Conservation (phyloP, 1,140 invertebrate species). For the Gonatopus flavifemur region DNA sequence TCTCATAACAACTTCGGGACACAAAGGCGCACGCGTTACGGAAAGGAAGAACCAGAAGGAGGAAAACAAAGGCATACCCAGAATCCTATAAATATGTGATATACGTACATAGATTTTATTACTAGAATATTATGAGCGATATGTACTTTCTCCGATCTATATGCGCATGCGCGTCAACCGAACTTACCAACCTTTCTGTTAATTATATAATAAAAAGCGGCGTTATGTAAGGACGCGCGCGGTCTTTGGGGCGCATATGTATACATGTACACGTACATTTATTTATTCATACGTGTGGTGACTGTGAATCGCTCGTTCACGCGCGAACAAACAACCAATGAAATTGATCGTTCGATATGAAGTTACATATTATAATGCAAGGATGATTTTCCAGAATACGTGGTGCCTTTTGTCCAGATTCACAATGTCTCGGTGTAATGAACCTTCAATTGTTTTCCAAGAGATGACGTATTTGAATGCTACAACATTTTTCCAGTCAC, state of each 20-base stretch:
- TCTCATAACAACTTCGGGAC: too few species aligned
- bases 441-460: too few species aligned
- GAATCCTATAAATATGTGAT: background rate
- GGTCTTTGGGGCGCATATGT: too few species aligned
- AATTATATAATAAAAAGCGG: constrained; percentile 58
- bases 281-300: constrained; percentile 43
- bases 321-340: constrained; percentile 11
- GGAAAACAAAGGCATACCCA: too few species aligned
- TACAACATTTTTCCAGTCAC: too few species aligned
- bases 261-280: too few species aligned
- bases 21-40: too few species aligned
- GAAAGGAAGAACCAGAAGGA: too few species aligned
- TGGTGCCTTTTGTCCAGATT: too few species aligned
- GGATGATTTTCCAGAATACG: too few species aligned
- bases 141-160: constrained; percentile 20
- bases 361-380: background rate
- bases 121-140: constrained; percentile 2
- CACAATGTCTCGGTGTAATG: too few species aligned
- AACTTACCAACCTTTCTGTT: constrained; percentile 42
- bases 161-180: constrained; percentile 17
- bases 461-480: too few species aligned
- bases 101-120: background rate
- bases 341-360: constrained; percentile 25
- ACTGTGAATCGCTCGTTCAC: constrained; percentile 18
- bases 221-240: constrained; percentile 53